Base-by-base conservation (phyloP, 2,888 invertebrate species). In the Acleris laterana region DNA sequence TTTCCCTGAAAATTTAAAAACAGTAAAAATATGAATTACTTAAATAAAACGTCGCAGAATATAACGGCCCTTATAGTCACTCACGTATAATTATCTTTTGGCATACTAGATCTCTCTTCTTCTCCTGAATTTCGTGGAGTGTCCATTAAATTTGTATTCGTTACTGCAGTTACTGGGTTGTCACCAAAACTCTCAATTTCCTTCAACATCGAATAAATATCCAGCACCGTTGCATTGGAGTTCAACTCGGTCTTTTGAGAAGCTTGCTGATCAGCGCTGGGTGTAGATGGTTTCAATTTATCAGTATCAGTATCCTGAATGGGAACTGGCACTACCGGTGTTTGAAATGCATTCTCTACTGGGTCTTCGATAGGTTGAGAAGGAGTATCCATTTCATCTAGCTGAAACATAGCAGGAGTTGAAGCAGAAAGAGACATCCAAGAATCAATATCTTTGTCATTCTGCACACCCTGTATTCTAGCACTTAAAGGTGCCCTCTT, bases 201-300 rank as follows among this genome's bases (percentile, higher is more conserved):
- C 74, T 93, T 93, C 46, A 93, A 74, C 90, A 93, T 93, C 0
- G 93, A 91, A 77, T 93, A 93, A 69, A 93, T 93, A 77, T 93
- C 93, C 28, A 93, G 74, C 1, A 93, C 93, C 46, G 91, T 89
- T 1, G 93, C 89, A 68, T 87, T 85, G 11, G 83, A 69, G 64
- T 76, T 82, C 25, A 91, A 71, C 32, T 90, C 90, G 48, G 80
- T 84, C 3, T 78, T 4, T 63, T 77, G 77, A 49, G 74, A 71
- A 4, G 70, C 16, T 5, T 82, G 81, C 44, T 74, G 75, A 46
- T 62, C 49, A 9, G 25, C 22, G 46, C 1, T 28, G 11, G 62
- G 52, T 50, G 69, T 48, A 52, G 62, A 48, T 51, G 56, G 48
- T 50, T 50, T 63, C 7, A 7, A 25, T 25, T 25, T 25, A 25